Evolutionary conservation across 1,140 invertebrate species (phyloP).

Genomic region (Neodiprion virginianus): DNA sequence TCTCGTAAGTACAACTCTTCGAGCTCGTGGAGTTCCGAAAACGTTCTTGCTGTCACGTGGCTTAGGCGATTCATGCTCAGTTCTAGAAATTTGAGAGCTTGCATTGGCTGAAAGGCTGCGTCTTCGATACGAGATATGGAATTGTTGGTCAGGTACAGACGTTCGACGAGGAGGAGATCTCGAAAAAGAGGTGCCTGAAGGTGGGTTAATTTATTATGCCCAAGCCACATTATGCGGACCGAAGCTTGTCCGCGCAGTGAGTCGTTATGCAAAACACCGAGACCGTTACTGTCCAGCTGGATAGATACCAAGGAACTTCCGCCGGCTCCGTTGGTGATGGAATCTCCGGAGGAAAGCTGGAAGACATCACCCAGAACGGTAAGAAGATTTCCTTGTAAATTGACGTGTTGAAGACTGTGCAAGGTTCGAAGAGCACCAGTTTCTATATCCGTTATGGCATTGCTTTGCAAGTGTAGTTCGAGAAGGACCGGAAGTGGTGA

Average conservation of each 20-base stretch:
- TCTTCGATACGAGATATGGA: conserved; percentile 81
- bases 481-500: conserved; percentile 79
- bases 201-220: conserved; percentile 80
- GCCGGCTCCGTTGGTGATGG: conserved; percentile 50
- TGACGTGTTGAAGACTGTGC: conserved; percentile 85
- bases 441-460: conserved; percentile 81
- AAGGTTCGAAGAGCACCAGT: conserved; percentile 83
- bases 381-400: conserved; percentile 84
- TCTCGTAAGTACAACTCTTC: conserved; percentile 71
- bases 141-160: conserved; percentile 85
- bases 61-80: conserved; percentile 77
- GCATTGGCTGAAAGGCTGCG: conserved; percentile 78
- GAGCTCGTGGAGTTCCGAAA: conserved; percentile 73
- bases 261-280: conserved; percentile 78
- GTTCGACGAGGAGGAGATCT: conserved; percentile 76
- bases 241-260: conserved; percentile 79
- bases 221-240: conserved; percentile 86
- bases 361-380: conserved; percentile 83
- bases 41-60: conserved; percentile 71
- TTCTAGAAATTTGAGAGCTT: conserved; percentile 78
- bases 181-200: conserved; percentile 76
- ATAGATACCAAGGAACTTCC: conserved; percentile 78
- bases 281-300: conserved; percentile 83
- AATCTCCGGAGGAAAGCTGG: conserved; percentile 58
- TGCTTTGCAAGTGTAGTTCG: conserved; percentile 88